Conservation (phyloP, 2,113 vertebrate species). For the Bubo blakistoni region DNA sequence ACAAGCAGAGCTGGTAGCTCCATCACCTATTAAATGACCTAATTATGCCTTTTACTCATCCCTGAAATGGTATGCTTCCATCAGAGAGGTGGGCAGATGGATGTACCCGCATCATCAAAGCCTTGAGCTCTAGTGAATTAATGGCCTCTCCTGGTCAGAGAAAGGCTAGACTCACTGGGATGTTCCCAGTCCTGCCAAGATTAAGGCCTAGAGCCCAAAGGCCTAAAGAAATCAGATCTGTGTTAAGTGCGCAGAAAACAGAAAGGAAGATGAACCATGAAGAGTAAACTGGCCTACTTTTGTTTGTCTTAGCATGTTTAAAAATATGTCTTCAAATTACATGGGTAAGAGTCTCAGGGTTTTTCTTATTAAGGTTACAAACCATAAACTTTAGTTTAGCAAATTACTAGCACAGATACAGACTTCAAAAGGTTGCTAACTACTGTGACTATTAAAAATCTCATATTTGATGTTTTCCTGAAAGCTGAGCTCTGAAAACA, state of each 20-base stretch:
- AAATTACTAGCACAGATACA: not conserved
- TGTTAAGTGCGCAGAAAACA: not conserved
- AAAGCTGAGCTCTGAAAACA: not conserved
- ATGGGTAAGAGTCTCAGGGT: not conserved
- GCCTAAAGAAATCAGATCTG: not conserved
- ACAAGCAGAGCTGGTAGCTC: slow-evolving; percentile 5
- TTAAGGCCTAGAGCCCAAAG: not conserved
- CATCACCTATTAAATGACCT: not conserved
- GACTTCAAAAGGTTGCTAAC: not conserved
- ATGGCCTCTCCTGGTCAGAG: not conserved
- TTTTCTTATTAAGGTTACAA: not conserved
- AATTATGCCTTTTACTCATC: slow-evolving; percentile 40
- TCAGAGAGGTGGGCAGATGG: not conserved
- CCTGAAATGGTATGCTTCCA: slow-evolving; percentile 11
- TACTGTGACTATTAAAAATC: not conserved
- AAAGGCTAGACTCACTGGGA: not conserved
- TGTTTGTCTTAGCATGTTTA: not conserved
- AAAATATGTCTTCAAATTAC: not conserved
- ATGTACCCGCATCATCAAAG: not conserved
- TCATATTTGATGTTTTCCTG: not conserved
- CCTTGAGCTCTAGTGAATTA: not conserved
- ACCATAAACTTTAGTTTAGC: not conserved
- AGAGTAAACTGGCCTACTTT: not conserved
- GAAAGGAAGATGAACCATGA: not conserved
- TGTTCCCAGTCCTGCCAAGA: not conserved